phyloP scores from a whole-genome alignment of 2,888 invertebrate species.

The Lycia hirtaria region DNA sequence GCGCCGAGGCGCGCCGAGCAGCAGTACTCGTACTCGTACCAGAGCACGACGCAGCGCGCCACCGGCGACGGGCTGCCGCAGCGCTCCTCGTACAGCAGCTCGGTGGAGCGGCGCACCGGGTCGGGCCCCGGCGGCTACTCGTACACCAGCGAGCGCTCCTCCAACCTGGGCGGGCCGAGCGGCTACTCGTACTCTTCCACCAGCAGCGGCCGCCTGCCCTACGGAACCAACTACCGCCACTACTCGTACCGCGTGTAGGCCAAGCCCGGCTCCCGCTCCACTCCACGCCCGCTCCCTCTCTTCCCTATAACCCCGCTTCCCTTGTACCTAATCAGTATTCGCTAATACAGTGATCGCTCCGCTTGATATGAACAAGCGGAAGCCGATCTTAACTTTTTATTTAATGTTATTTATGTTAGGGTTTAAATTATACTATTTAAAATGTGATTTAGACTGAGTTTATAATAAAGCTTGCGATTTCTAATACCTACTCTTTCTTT shows the following conservation, averaged over 20 bases:
- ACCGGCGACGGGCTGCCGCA: constrained; percentile 83
- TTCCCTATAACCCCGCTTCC: constrained; percentile 49
- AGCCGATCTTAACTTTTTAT: constrained; percentile 68
- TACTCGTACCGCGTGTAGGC: constrained; percentile 94
- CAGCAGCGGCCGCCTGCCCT: constrained; percentile 92
- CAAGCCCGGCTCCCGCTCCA: constrained; percentile 53
- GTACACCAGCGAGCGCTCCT: constrained; percentile 90
- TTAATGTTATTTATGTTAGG: constrained; percentile 64
- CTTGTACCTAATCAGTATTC: constrained; percentile 79
- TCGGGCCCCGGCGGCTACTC: constrained; percentile 91
- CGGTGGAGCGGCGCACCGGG: constrained; percentile 89
- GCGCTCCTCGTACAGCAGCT: constrained; percentile 88
- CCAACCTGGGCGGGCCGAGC: constrained; percentile 91
- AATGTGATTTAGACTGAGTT: constrained; percentile 81
- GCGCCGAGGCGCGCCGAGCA: constrained; percentile 89
- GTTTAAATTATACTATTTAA: constrained; percentile 62
- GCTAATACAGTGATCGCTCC: constrained; percentile 78
- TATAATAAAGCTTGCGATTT: constrained; percentile 84
- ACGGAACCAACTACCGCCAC: constrained; percentile 93
- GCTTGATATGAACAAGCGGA: constrained; percentile 73
- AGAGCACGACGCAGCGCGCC: constrained; percentile 86
- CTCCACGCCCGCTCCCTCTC: constrained; percentile 40
- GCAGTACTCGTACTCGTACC: constrained; percentile 94
- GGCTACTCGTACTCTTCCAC: constrained; percentile 94
- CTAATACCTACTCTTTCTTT: constrained; percentile 70